Conservation (phyloP, 1,140 invertebrate species). For the Plutomurus gul region DNA sequence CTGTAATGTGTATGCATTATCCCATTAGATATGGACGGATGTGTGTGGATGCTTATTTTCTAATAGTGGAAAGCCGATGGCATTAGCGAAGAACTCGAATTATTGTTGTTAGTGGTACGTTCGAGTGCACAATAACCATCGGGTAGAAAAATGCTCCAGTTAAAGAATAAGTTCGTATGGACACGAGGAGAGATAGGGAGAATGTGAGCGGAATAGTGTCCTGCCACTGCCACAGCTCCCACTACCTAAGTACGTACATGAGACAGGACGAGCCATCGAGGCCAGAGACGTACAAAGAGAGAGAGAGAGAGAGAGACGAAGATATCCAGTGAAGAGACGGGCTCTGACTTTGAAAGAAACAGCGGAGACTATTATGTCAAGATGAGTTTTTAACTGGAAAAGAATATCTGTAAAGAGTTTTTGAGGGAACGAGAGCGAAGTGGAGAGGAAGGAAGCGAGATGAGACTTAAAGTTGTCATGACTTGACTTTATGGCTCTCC, state of each 20-base stretch:
- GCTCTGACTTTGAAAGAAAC: neutral
- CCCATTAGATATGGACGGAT: neutral
- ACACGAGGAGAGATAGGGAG: neutral
- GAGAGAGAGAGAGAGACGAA: neutral
- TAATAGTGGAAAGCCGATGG: neutral
- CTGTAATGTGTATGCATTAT: neutral
- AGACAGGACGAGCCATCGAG: neutral
- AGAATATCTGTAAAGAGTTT: conserved; percentile 13
- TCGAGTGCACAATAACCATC: neutral
- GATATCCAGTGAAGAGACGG: neutral
- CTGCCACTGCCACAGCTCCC: neutral
- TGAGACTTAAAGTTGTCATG: conserved; percentile 26
- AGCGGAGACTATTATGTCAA: neutral
- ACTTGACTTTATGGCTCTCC: conserved; percentile 15
- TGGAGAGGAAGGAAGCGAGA: neutral
- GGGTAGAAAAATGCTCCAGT: no score
- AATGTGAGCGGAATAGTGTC: neutral
- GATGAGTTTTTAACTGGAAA: conserved; percentile 29
- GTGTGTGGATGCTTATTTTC: neutral
- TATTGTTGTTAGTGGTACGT: no score
- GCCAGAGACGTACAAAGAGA: neutral
- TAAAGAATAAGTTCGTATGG: no score
- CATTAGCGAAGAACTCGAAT: no score
- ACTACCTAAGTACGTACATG: neutral
- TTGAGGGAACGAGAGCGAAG: no score